A percentile compares a stretch with the other conserved stretches of the same genome.
Conservation (phyloP, 2,113 vertebrate species). For the Pardalotus punctatus region DNA sequence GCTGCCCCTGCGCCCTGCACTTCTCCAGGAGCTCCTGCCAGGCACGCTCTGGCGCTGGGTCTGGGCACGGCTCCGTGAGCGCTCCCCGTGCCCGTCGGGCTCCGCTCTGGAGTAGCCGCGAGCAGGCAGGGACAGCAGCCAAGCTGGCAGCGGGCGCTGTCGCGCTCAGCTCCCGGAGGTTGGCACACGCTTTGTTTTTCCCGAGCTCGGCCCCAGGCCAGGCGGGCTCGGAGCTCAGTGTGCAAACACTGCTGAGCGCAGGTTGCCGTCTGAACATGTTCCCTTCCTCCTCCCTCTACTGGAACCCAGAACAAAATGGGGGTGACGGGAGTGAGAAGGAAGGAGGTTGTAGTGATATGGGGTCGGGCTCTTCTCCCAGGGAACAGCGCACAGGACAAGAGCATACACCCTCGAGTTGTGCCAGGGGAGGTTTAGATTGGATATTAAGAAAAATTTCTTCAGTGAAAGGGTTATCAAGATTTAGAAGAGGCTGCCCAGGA, state of each 20-base stretch:
- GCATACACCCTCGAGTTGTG: neutral
- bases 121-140: neutral
- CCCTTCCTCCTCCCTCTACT: neutral
- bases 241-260: neutral
- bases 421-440: neutral
- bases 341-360: neutral
- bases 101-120: neutral
- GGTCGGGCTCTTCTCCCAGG: neutral
- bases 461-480: neutral
- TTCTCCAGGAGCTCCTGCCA: neutral
- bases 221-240: neutral
- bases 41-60: fast-evolving
- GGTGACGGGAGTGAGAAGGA: neutral
- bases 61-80: neutral
- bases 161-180: neutral
- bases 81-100: neutral
- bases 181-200: neutral
- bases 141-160: neutral
- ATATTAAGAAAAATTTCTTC: neutral
- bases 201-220: fast-evolving
- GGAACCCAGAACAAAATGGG: neutral
- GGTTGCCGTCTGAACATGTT: neutral
- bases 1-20: fast-evolving
- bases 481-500: neutral
- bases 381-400: neutral